Conservation (phyloP, 1,140 invertebrate genomes). For the Bombus superbus region DNA sequence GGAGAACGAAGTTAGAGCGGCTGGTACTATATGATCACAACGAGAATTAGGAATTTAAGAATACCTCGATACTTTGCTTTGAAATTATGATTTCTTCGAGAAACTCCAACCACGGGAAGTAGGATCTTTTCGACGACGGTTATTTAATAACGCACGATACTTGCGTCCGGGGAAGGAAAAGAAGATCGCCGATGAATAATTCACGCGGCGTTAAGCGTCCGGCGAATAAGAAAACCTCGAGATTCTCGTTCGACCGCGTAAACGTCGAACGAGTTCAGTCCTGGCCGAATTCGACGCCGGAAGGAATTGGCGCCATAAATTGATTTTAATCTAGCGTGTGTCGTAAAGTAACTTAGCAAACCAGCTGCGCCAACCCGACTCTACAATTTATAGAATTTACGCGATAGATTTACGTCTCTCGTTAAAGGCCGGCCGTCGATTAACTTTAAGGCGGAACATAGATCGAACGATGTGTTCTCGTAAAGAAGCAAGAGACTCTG, state of each 20-base stretch:
- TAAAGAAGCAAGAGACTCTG: no score
- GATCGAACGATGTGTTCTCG: no score
- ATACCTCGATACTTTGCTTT: not conserved
- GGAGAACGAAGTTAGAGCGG: not conserved
- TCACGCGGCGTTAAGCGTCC: not conserved
- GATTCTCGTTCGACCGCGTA: not conserved
- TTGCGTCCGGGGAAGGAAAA: not conserved
- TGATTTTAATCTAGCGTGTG: constrained; percentile 69
- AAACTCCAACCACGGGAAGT: not conserved
- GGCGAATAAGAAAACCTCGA: no score
- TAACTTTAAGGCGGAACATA: constrained; percentile 33
- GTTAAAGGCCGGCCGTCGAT: constrained; percentile 60
- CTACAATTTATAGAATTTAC: constrained; percentile 67
- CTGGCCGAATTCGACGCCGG: constrained; percentile 38
- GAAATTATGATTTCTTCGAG: constrained; percentile 24
- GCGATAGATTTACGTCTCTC: constrained; percentile 68
- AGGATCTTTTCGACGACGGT: not conserved
- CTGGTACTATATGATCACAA: not conserved
- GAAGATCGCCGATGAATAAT: constrained; percentile 14
- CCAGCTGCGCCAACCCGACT: constrained; percentile 63
- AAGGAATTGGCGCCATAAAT: constrained; percentile 70
- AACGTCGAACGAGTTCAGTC: constrained; percentile 4
- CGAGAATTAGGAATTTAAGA: constrained; percentile 31
- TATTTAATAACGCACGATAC: constrained; percentile 29
- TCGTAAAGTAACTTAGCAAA: constrained; percentile 69